Conservation (phyloP, 2,113 vertebrate species). For the Zosterops pallidus region DNA sequence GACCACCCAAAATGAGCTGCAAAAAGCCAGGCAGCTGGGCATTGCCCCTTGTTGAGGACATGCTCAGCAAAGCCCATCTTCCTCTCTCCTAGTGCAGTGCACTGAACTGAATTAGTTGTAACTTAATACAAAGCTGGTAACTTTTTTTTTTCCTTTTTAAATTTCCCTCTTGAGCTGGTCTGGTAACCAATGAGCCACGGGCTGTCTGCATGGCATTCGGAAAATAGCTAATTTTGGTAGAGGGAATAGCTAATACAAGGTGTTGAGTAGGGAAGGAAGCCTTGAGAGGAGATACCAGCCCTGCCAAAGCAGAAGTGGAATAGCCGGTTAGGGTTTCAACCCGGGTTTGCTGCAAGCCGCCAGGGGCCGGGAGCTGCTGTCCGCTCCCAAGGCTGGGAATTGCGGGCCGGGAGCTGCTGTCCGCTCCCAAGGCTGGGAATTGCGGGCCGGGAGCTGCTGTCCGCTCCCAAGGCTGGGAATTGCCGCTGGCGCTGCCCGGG, state of each 20-base stretch:
- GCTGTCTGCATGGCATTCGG: not conserved
- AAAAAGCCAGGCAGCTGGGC: not conserved
- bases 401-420: not conserved
- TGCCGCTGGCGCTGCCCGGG: not conserved
- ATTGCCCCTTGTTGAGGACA: accelerated
- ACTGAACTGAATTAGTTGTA: not conserved
- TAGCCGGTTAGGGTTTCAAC: conserved; percentile 15
- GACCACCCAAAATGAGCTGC: not conserved
- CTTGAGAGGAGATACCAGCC: not conserved
- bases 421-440: too few relatives aligned
- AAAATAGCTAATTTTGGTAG: not conserved
- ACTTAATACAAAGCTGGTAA: not conserved
- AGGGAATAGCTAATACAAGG: not conserved
- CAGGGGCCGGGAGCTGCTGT: not conserved
- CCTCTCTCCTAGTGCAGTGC: not conserved
- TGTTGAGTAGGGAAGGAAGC: not conserved
- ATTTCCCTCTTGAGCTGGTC: not conserved
- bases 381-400: not conserved
- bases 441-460: too few relatives aligned
- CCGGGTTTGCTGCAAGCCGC: not conserved
- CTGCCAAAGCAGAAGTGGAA: conserved; percentile 13
- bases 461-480: not conserved
- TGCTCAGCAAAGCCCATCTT: not conserved
- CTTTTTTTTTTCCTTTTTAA: not conserved
- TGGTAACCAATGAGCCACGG: not conserved